These are phyloP conservation scores for Hipposideros larvatus DNA, from an alignment of 2,797 vertebrate genomes.

Conservation along the genomic window DNA sequence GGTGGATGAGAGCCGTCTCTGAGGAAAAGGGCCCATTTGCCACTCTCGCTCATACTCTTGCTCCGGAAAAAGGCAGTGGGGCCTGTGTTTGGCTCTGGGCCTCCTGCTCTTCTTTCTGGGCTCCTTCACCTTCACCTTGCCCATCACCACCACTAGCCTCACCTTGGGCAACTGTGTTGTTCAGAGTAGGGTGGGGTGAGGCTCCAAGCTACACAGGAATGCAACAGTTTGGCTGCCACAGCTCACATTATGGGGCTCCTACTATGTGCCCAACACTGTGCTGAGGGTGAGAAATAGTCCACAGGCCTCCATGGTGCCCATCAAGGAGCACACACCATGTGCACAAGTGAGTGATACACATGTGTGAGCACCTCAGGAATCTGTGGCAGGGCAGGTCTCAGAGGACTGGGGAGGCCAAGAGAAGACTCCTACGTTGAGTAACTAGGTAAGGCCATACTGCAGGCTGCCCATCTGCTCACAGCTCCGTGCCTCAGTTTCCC, in stretches of 20 bases:
- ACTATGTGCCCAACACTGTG: neutral
- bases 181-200: neutral
- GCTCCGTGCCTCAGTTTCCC: neutral
- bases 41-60: neutral
- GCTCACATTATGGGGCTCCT: neutral
- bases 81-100: neutral
- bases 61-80: neutral
- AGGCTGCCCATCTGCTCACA: neutral
- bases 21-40: neutral
- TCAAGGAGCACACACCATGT: neutral
- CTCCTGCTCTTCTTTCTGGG: conserved; percentile 40
- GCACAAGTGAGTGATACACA: neutral
- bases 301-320: neutral
- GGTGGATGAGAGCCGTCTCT: neutral
- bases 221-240: neutral
- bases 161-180: neutral
- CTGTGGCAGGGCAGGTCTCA: neutral
- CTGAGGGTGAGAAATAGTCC: neutral
- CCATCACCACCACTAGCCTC: neutral
- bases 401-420: neutral
- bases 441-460: neutral
- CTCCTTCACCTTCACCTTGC: neutral
- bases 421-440: neutral
- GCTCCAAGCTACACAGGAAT: neutral
- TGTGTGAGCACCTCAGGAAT: neutral